A percentile compares a stretch with the other conserved stretches of the same genome.
phyloP scores from a whole-genome alignment of 2,113 vertebrate species.

The Fukomys damarensis region DNA sequence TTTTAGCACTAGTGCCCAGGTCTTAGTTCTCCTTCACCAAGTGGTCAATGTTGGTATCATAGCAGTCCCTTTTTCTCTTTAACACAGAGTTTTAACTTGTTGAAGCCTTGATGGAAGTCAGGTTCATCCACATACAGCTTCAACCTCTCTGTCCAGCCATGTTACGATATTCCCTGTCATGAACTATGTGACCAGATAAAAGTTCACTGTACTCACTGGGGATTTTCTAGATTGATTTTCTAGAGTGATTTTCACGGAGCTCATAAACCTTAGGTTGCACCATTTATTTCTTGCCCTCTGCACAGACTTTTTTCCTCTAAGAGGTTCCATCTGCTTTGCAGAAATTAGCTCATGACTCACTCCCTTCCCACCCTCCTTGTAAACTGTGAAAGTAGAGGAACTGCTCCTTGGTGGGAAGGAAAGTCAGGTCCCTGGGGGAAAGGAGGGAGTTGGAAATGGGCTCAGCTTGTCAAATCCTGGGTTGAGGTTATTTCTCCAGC shows the following conservation, averaged over 20 bases:
- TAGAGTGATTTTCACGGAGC: slow-evolving; percentile 15
- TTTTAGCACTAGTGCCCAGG: too few species aligned
- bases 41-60: not conserved
- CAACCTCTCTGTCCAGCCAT: not conserved
- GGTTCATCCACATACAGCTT: too few species aligned
- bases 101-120: not conserved
- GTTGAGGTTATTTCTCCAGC: not conserved
- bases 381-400: not conserved
- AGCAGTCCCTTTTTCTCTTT: not conserved
- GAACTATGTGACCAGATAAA: not conserved
- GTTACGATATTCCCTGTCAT: not conserved
- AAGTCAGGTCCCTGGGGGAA: not conserved
- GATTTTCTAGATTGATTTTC: slow-evolving; percentile 33
- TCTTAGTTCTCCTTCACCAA: not conserved
- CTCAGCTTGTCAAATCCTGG: not conserved
- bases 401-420: not conserved
- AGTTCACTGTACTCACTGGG: not conserved
- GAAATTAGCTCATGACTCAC: slow-evolving; percentile 54
- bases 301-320: not conserved
- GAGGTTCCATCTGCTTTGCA: slow-evolving; percentile 46
- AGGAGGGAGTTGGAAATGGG: not conserved
- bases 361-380: not conserved
- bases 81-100: not conserved
- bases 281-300: slow-evolving; percentile 47
- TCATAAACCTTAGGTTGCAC: not conserved